Conservation (phyloP, 2,888 invertebrate genomes). For the Lingula anatina region DNA sequence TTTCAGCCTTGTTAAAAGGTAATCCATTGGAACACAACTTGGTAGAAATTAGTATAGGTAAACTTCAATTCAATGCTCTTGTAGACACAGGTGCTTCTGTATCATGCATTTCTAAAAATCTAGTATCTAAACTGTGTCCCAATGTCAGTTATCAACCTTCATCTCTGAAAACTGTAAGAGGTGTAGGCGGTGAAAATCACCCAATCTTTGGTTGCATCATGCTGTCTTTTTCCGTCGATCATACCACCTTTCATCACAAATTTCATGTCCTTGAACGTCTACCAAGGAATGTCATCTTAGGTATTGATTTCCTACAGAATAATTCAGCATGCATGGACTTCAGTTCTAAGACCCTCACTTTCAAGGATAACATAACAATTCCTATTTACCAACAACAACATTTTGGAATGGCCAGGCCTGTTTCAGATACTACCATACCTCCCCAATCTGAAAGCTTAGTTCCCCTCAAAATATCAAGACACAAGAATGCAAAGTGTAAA, state of each 20-base stretch:
- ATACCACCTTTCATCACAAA: not conserved
- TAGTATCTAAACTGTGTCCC: too few relatives aligned
- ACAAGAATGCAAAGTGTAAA: not conserved
- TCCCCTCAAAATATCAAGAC: not conserved
- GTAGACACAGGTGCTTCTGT: too few relatives aligned
- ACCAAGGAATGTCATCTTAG: not conserved
- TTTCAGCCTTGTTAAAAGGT: too few relatives aligned
- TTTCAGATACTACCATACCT: not conserved
- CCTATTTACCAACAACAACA: not conserved
- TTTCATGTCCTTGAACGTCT: slow-evolving; percentile 1
- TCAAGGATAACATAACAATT: not conserved
- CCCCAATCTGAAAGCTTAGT: not conserved
- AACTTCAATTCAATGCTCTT: too few relatives aligned
- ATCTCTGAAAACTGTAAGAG: too few relatives aligned
- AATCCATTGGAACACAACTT: too few relatives aligned
- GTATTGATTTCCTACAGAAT: slow-evolving; percentile 1
- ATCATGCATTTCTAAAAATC: too few relatives aligned
- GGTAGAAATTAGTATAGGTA: too few relatives aligned
- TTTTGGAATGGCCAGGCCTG: not conserved
- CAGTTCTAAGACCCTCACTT: not conserved
- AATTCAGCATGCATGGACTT: not conserved
- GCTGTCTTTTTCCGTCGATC: not conserved
- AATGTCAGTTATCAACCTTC: too few relatives aligned
- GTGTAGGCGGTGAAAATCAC: not conserved
- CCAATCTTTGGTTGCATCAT: not conserved